Base-by-base conservation (phyloP, 2,797 vertebrate species). In the Trematomus bernacchii region DNA sequence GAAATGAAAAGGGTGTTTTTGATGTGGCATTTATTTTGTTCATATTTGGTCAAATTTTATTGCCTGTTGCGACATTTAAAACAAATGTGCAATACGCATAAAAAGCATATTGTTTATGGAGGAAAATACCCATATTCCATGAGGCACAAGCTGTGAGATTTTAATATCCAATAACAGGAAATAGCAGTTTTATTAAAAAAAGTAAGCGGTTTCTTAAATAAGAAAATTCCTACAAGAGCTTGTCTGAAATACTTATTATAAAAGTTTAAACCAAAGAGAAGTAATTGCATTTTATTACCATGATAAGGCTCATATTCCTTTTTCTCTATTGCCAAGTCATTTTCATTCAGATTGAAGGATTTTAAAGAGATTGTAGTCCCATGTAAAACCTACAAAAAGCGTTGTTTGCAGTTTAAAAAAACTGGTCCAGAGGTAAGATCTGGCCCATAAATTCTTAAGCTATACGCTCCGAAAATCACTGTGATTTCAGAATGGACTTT, bases 71-170 rank as follows among this genome's bases (percentile, higher is more conserved):
- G 69, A 84, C 79, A 90, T 84, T 86, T 77, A 76, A 85, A 91
- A 87, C 77, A 87, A 90, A 90, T 82, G 74, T 82, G 78, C 79
- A 65, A 75, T 73, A 64, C 73, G 65, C 75, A 87, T 75, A 61
- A 88, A 91, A 90, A 70, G 72, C 48, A 72, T 52, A 79, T 80
- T 87, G 81, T 90, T 90, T 88, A 82, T 83, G 82, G 77, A 76
- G 80, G 74, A 86, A 85, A 87, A 48, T 73, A 70, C 65, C 57
- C 58, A 51, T 76, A 61, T 71, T 76, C 70, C 65, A 87, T 80
- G 77, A 87, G 79, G 89, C 47, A 79, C 71, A 74, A 71, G 70
- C 70, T 79, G 68, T 66, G 14, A 75, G 21, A 69, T 71, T 74
- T 67, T 71, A 76, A 72, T 66, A 44, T 54, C 47, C 12, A 71